Evolutionary conservation across 1,140 invertebrate species (phyloP), one percentile per base, ranked within the genome.

Genomic region (Eurosta solidaginis): DNA sequence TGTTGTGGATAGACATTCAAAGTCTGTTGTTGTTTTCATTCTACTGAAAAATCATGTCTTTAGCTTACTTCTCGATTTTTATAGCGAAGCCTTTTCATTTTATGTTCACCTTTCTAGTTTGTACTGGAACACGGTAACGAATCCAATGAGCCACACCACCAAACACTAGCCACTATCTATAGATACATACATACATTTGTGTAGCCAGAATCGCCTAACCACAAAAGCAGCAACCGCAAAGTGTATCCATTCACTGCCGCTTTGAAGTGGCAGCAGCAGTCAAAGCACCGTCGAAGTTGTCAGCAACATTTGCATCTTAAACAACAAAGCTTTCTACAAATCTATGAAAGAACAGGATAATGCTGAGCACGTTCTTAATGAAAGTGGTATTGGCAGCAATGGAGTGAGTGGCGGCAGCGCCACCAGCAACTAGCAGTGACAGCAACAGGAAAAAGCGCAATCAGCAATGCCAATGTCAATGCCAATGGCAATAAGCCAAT

Each of bases 31-130:
- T 68, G 59, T 68, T 68, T 68, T 68, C 33, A 22, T 68, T 68
- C 33, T 68, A 6, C 36, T 68, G 59, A 68, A 68, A 68, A 68
- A 68, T 68, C 59, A 33, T 68, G 59, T 40, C 59, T 68, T 29
- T 68, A 40, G 20, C 33, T 42, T 36, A 20, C 33, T 68, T 68
- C 40, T 68, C 59, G 59, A 5, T 68, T 68, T 40, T 40, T 40
- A 68, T 42, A 40, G 9, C 33, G n/a, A 20, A 17, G 33, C 59
- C 59, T 68, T 36, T 10, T 68, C 33, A 68, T 68, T 68, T 68
- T 68, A 40, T 10, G 29, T 20, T 9, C 33, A 42, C 33, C 33
- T 40, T 20, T 40, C 59, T n/a, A n/a, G 7, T 5, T 9, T 7
- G 17, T 6, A 14, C 52, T 29, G 25, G n/a, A n/a, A n/a, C n/a